Percentiles rank a stretch among this genome's conserved stretches.
Evolutionary conservation across 2,113 vertebrate species (phyloP).

Genomic region (Amphilophus citrinellus): DNA sequence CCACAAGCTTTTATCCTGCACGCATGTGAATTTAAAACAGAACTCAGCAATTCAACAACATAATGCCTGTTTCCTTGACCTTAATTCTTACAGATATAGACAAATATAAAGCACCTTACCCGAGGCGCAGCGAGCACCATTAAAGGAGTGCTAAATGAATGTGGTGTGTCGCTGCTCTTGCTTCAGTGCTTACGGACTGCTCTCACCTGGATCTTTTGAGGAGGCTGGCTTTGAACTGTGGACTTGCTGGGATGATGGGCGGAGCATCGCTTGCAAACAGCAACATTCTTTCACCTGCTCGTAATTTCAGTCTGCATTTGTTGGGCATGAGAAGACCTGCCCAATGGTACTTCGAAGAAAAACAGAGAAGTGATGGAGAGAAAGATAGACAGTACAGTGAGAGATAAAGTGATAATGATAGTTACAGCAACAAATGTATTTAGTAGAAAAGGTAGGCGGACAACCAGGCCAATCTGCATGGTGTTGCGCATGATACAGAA

Average conservation of each 20-base stretch:
- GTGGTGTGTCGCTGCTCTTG: not conserved
- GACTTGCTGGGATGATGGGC: constrained; percentile 23
- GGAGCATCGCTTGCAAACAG: not conserved
- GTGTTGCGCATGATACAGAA: not conserved
- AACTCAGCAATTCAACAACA: not conserved
- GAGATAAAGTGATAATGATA: not conserved
- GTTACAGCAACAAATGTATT: not conserved
- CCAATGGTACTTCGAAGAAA: not conserved
- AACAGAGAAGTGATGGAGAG: not conserved
- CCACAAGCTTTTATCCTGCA: not conserved
- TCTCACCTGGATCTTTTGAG: constrained; percentile 30
- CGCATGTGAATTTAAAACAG: not conserved
- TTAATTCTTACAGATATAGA: not conserved
- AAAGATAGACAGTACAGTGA: not conserved
- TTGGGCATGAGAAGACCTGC: constrained; percentile 5
- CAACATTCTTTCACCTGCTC: not conserved
- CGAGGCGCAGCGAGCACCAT: not conserved
- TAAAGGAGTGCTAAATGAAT: not conserved
- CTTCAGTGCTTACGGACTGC: not conserved
- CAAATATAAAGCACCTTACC: constrained; percentile 48
- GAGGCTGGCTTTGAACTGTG: constrained; percentile 26
- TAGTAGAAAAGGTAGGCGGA: not conserved
- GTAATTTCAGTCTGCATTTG: not conserved
- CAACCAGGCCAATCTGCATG: not conserved
- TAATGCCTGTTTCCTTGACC: not conserved